Base-by-base conservation (phyloP, 2,888 invertebrate genomes). In the Drosophila helvetica region DNA sequence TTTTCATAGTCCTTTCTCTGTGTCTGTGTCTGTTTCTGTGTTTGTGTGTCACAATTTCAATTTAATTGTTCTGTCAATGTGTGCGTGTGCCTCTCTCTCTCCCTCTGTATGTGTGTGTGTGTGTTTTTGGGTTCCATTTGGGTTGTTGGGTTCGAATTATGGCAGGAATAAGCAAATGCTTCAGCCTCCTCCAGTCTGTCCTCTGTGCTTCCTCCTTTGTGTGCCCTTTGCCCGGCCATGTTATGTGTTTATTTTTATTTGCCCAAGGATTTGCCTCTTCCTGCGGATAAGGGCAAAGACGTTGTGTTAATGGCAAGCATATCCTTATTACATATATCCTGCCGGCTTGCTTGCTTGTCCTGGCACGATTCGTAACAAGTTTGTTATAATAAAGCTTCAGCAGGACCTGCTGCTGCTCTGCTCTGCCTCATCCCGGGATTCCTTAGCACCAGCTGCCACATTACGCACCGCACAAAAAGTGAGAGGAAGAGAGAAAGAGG, bases 301-400 rank as follows among this genome's bases (percentile, higher is more conserved):
- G 59, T 51, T 62, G 66, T 63, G 67, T 68, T 64, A 68, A 67
- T 68, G 77, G 68, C 47, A 33, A 33, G 19, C 69, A 45, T 68
- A 56, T 57, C 57, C 69, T 62, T 69, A 53, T 54, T 66, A 66
- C 66, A 46, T 66, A 64, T 58, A 66, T 68, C 56, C 67, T 55
- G 68, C 62, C 52, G 66, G 51, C 55, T 47, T 12, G 33, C 55
- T 47, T 12, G 33, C 33, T 33, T 51, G 56, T 46, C 77, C 64
- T 60, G 74, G 66, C 80, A 82, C 80, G 75, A 78, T 74, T 15
- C 80, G 69, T 74, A 80, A 80, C 72, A 76, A 76, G 80, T 80
- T 70, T 76, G 72, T 76, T 72, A 78, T 83, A 80, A 83, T 80
- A 83, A 78, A 74, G 78, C 69, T 52, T 62, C 64, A 51, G 63